Base-by-base conservation (phyloP, 2,888 invertebrate genomes). In the Chrysodeixis includens region DNA sequence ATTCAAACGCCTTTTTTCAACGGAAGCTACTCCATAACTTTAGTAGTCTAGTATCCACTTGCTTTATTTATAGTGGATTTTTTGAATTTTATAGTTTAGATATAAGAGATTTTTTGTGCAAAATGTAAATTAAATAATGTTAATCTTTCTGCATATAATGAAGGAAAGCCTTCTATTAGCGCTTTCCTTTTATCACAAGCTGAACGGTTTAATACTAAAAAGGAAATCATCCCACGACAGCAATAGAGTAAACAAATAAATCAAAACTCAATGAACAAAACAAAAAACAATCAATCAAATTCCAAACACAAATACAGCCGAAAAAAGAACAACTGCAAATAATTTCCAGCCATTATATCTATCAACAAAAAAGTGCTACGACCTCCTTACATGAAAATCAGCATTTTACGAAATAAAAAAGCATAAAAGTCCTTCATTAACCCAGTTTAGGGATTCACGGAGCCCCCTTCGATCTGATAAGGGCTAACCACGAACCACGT, bases 381-480 rank as follows among this genome's bases (percentile, higher is more conserved):
- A 71, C 79, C 71, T 16, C 53, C 44, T 76, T 78, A 74, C 66
- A 57, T 66, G 62, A 32, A 67, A 71, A 68, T 69, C 68, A 30
- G 35, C 46, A 58, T 62, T 75, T 74, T 72, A 70, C 68, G 70
- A 68, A 71, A 76, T 83, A 83, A 85, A 74, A 68, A 81, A 81
- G 90, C 88, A 88, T 20, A 83, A 81, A 79, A 84, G 85, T 88
- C 88, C 88, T 90, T 90, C 89, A 89, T 92, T 94, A 93, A 91
- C 94, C 94, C 85, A 93, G 83, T 93, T 94, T 85, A 78, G 84
- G 83, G 88, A 88, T 86, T 85, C 89, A 86, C 84, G 79, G 82
- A 82, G 83, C 83, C 90, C 40, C 90, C 90, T 85, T 83, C 84
- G 66, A 94, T 93, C 94, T 83, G 94, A 94, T 94, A 93, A 93